Base-by-base conservation (phyloP, 2,113 vertebrate genomes). In the Callipepla californica region DNA sequence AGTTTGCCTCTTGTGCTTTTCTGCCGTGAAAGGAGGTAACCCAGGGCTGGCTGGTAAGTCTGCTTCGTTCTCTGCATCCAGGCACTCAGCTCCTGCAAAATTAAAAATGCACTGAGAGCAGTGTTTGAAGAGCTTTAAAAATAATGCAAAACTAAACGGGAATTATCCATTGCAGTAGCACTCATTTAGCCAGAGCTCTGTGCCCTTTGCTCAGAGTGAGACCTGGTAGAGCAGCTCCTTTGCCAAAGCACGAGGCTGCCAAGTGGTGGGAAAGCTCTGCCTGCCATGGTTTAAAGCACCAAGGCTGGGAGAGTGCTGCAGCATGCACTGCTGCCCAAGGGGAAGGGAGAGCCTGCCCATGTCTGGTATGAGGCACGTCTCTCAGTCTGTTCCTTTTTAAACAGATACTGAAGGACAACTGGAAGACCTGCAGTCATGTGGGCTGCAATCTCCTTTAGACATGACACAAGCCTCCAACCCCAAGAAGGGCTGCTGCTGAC, bases 251-350 rank as follows among this genome's bases (percentile, higher is more conserved):
- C 3, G 4, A 4, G 11, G 8, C 4, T 85, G 28, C 28, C 70
- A 44, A 65, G 58, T 18, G 44, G 51, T 55, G 51, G 47, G 42
- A 28, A 79, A 28, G 21, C 59, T 74, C 42, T 7, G 5, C 57
- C 55, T 78, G n/a, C 8, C n/a, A 6, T 36, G 40, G 28, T 44
- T 66, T 28, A n/a, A 28, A 14, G 61, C 9, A 0, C 15, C 3
- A 0, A 45, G 13, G 57, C 36, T 47, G 70, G 3, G 4, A 44
- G 36, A 66, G 7, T 26, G 45, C 80, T 83, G 66, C 18, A 23
- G 44, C 34, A 50, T 2, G 0, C 0, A 1, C 34, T 15, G 1
- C 45, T 85, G 51, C 34, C 67, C 50, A 12, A 36, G 45, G 55
- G 48, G 77, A 47, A 21, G 13, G 30, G 23, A 67, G 25, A 57